Base-by-base conservation (phyloP, 2,888 invertebrate species). In the Torymus aiolomorphi region DNA sequence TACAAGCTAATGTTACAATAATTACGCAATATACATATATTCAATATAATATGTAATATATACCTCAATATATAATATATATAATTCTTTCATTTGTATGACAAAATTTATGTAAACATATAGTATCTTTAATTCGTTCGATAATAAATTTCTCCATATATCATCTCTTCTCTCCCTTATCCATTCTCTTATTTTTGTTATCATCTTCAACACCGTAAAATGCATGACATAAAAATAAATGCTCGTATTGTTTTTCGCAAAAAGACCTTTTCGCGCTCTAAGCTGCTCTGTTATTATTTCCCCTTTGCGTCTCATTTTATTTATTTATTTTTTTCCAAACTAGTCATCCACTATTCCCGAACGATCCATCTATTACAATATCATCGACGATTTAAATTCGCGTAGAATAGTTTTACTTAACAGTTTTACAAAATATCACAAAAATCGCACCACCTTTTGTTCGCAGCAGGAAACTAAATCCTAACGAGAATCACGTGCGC, bases 201-300 rank as follows among this genome's bases (percentile, higher is more conserved):
- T 52, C 71, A 80, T 83, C 61, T 81, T 81, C 82, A 81, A 83
- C 84, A 83, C 83, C 86, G 78, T 88, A 88, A 90, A 90, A 90
- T 90, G 90, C 90, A 90, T 86, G 87, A 89, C 90, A 89, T 87
- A 90, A 90, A 90, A 90, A 90, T 90, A 90, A 90, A 90, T 90
- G 90, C 90, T 89, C 86, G 84, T 88, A 87, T 88, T 80, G 82
- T 82, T 83, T 42, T 80, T n/a, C 73, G 54, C 70, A 62, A 74
- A 31, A 66, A 65, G 31, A 79, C 52, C 18, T 61, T 71, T 74
- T 66, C 62, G 42, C 61, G 20, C 57, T 69, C 56, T 62, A 65
- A 69, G 71, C 61, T 66, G 51, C 42, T 54, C 59, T 61, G 12
- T 51, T 16, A 49, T 65, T 51, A 42, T 63, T 24, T 69, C 42